Evolutionary conservation across 2,113 vertebrate genomes (phyloP).

Genomic region (Aphelocoma coerulescens): DNA sequence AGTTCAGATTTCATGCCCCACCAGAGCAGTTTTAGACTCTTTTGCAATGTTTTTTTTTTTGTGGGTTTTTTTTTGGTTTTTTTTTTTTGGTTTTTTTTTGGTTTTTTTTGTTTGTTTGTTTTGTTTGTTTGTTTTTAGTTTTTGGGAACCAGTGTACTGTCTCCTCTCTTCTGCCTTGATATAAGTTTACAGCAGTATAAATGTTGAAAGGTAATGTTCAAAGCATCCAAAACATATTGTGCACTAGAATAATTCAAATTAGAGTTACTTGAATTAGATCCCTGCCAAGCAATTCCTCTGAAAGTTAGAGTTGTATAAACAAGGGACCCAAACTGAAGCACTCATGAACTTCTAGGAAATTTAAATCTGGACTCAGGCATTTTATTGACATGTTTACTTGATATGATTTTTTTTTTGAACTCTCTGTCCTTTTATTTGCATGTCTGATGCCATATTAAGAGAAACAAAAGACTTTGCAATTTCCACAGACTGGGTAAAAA

Average conservation of each 20-base stretch:
- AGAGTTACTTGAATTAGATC: not conserved
- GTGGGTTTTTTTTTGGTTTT: too few species aligned
- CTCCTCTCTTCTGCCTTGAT: not conserved
- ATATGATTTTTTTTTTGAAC: not conserved
- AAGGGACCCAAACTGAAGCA: not conserved
- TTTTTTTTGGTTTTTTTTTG: too few species aligned
- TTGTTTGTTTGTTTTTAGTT: not conserved
- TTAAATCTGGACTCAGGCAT: not conserved
- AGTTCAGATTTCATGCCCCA: not conserved
- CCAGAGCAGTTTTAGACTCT: not conserved
- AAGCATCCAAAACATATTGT: not conserved
- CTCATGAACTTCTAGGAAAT: not conserved
- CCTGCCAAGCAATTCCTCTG: not conserved
- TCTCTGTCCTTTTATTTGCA: fast-evolving
- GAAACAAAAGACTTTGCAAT: not conserved
- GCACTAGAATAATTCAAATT: not conserved
- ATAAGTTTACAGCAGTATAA: not conserved
- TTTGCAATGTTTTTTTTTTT: not conserved
- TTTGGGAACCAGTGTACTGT: not conserved
- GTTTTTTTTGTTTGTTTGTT: too few species aligned
- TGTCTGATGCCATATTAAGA: not conserved
- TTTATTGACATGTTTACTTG: not conserved
- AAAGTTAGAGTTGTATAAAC: not conserved
- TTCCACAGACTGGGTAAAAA: not conserved
- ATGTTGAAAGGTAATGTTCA: not conserved